phyloP scores from a whole-genome alignment of 2,888 invertebrate species.

The Drosophila stalkeri region DNA sequence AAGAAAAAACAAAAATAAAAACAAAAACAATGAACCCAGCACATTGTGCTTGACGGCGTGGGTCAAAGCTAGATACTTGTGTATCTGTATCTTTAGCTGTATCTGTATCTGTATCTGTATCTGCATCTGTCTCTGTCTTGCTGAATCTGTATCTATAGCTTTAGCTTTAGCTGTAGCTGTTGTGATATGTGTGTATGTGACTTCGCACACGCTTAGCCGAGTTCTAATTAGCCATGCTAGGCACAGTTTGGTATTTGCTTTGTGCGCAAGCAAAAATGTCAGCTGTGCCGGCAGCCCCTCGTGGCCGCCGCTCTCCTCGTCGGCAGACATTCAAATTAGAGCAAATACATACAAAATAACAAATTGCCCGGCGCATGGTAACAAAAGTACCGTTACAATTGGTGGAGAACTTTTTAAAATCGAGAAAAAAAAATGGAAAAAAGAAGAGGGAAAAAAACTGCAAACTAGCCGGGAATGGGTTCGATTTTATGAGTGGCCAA shows the following conservation, averaged over 20 bases:
- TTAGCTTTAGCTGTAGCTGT: not conserved
- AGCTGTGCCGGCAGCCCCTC: slow-evolving; percentile 50
- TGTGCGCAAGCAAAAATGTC: slow-evolving; percentile 77
- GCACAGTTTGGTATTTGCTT: slow-evolving; percentile 77
- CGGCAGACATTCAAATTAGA: slow-evolving; percentile 75
- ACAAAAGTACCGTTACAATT: slow-evolving; percentile 75
- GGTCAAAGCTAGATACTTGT: slow-evolving; percentile 54
- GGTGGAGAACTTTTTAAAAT: slow-evolving; percentile 48
- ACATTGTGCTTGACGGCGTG: slow-evolving; percentile 45
- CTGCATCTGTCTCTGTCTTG: not conserved
- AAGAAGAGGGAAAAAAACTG: slow-evolving; percentile 18
- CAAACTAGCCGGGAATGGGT: slow-evolving; percentile 46
- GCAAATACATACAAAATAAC: slow-evolving; percentile 72
- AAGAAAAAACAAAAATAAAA: not conserved
- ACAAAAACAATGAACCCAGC: slow-evolving; percentile 44
- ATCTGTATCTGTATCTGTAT: not conserved
- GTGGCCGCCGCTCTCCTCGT: not conserved
- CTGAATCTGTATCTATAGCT: not conserved
- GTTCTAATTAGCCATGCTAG: slow-evolving; percentile 76
- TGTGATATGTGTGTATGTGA: slow-evolving; percentile 10
- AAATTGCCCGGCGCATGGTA: slow-evolving; percentile 75
- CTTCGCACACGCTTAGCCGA: slow-evolving; percentile 48
- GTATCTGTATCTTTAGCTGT: slow-evolving; percentile 24
- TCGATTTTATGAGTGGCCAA: slow-evolving; percentile 67
- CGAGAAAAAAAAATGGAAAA: not conserved